Base-by-base conservation (phyloP, 2,888 invertebrate species). In the Desoria tigrina region DNA sequence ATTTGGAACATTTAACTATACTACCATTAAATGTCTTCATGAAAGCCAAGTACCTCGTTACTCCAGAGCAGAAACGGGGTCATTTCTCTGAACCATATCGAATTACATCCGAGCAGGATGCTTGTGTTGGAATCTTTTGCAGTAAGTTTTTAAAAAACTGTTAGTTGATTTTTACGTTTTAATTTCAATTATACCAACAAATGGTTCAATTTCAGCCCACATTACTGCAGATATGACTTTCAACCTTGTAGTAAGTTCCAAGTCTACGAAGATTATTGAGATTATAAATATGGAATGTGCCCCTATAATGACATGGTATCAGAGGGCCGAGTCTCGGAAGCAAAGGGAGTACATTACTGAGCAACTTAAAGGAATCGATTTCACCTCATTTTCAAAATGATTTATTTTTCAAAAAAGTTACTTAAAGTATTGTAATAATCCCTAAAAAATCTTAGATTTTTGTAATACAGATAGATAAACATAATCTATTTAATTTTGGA, bases 211-310 rank as follows among this genome's bases (percentile, higher is more conserved):
- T 83, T 49, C 79, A 88, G 88, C 88, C 74, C 79, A 83, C 68
- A 84, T 88, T 0, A 78, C 81, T 63, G 86, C 87, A 63, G 83
- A 86, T 76, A 87, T 87, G 76, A 82, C 81, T 75, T 87, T 88
- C 73, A 79, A 79, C 18, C 11, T 55, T 7, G 56, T 61, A 16
- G 49, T 42, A 42, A 62, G 65, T 45, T 59, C 55, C 59, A 62
- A 60, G 32, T 60, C 51, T 14, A 84, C 86, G 0, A 79, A 82
- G 56, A 85, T 85, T 74, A 79, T 80, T 24, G 88, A 89, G 79
- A 79, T 77, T 1, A 80, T 87, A 16, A 80, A 80, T 23, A 88
- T 86, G 77, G 84, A 88, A 77, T 89, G 88, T 74, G 88, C 88
- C 1, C 81, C 84, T 11, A 77, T 85, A 3, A 78, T 88, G 51